Evolutionary conservation across 1,140 invertebrate species (phyloP).

Genomic region (Philaenus spumarius): DNA sequence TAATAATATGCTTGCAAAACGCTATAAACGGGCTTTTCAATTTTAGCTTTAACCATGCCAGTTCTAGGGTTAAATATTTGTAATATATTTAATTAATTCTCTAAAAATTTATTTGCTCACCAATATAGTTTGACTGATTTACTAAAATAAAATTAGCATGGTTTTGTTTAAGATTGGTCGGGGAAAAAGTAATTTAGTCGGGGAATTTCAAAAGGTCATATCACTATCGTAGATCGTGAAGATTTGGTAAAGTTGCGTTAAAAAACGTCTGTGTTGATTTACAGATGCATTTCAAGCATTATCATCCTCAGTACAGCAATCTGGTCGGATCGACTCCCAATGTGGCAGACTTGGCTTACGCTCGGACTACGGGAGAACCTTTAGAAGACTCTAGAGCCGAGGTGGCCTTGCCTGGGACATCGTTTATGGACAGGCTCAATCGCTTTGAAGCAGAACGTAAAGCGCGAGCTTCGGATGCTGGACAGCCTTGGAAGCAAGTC

Average conservation of each 20-base stretch:
- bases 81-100: neutral
- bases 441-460: slow-evolving; percentile 2
- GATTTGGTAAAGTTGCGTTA: neutral
- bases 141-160: no score
- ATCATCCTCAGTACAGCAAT: slow-evolving; percentile 71
- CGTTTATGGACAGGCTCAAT: slow-evolving; percentile 1
- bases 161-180: no score
- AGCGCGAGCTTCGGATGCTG: neutral
- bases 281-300: slow-evolving; percentile 84
- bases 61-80: no score
- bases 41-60: no score
- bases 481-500: neutral
- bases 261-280: slow-evolving; percentile 7
- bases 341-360: slow-evolving; percentile 75
- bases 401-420: neutral
- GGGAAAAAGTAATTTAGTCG: no score
- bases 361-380: slow-evolving; percentile 52
- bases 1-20: no score
- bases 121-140: no score
- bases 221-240: neutral
- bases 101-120: no score
- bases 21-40: no score
- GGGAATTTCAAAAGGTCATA: no score
- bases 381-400: slow-evolving; percentile 5
- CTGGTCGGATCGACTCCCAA: slow-evolving; percentile 72